Evolutionary conservation across 2,113 vertebrate genomes (phyloP), one percentile per base, ranked within the genome.

Genomic region (mouse (Mus musculus)): DNA sequence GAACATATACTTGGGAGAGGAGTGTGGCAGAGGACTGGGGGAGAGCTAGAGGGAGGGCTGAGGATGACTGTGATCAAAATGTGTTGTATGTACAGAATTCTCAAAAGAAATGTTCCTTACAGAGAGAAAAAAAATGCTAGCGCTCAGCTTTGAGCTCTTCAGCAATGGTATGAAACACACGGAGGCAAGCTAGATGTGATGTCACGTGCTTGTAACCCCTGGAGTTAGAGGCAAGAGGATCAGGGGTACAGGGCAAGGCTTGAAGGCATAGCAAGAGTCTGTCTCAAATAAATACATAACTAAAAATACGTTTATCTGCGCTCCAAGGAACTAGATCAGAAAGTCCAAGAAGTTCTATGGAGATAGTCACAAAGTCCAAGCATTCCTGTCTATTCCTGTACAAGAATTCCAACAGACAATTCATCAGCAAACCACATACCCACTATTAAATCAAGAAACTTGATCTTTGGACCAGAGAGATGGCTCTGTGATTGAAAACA

Each of bases 321-420:
- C 13, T 22, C 46, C 89, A 94, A 96, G 69, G 73, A 93, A 88
- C 19, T 10, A 93, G 78, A 85, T 28, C 42, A 54, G 36, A 80
- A 95, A 91, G 86, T 36, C 0, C n/a, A 93, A 96, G 42, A 96
- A 49, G 84, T 72, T 42, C 67, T 73, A 30, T 67, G 67, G 59
- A 30, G 12, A 86, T 82, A 22, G 28, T 88, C 67, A 81, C 33
- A 13, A 90, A 92, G 80, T 67, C 72, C 36, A 94, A 89, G 59
- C 59, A 88, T 56, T 65, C 16, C 24, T 56, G 9, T 75, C 87
- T 30, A 54, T 33, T 69, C 67, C 12, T 69, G 30, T 69, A 12
- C 30, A 69, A 14, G 67, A 69, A 69, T 69, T 63, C 73, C 52
- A 2, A 72, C 0, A 76, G 49, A 8, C 30, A 91, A 92, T 75